Base-by-base conservation (phyloP, 2,888 invertebrate species). In the Glomeris marginata region DNA sequence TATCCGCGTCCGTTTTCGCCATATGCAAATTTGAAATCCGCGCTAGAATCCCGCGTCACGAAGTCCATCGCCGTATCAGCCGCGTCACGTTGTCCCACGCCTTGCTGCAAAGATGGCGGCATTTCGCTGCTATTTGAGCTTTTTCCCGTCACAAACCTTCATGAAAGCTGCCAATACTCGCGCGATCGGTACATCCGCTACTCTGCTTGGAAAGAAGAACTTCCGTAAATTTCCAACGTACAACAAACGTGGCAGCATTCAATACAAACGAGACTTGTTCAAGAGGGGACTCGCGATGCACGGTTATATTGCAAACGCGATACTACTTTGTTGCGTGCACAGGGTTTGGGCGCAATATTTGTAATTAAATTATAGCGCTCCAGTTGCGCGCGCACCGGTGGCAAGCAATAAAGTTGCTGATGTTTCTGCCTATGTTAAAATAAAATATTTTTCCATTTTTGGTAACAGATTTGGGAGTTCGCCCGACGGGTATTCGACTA, bases 151-250 rank as follows among this genome's bases (percentile, higher is more conserved):
- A 8, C 28, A 28, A 28, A 28, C 28, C 4, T 28, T 3, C 28
- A 28, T 28, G 28, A 28, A 28, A 28, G 28, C 8, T 5, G 28
- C 8, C 28, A 28, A 8, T 22, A 40, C 41, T 21, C 43, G 42
- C 22, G 4, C 21, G 15, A 41, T 49, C n/a, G 20, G 33, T n/a
- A 77, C 77, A 1, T 69, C 75, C 1, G 61, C 68, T 1, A 57
- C 60, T 5, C 60, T 70, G 47, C 64, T 69, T 53, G 84, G 85
- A 1, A 86, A 86, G 68, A 73, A 79, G 55, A 88, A 88, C 69
- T 87, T 88, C 60, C 72, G 78, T 41, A 87, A 87, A 68, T 87
- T 90, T 63, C 67, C 77, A 2, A 61, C 84, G 0, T 73, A 76
- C 35, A 82, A 82, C 61, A 86, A 86, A 63, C 72, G 87, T 55